phyloP scores from a whole-genome alignment of 2,113 vertebrate genomes.

The Paracanthobrama guichenoti region DNA sequence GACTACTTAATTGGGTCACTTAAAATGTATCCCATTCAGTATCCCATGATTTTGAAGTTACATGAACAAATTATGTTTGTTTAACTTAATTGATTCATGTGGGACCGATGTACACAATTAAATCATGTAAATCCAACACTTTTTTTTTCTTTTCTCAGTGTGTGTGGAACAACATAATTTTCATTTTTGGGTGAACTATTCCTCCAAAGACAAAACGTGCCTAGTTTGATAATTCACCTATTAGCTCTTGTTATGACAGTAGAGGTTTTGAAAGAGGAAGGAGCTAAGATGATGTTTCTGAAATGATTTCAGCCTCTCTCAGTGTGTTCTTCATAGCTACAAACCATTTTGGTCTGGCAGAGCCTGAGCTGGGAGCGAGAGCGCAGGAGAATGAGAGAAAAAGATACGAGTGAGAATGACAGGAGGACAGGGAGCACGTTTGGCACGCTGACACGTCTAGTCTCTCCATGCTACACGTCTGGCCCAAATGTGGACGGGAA shows the following conservation, averaged over 20 bases:
- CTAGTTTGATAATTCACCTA: neutral
- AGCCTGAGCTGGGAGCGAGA: constrained; percentile 51
- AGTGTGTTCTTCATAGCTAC: constrained; percentile 36
- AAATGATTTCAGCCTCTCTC: constrained; percentile 36
- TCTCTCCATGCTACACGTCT: constrained; percentile 30
- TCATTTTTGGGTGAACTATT: neutral
- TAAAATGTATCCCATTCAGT: too few species aligned
- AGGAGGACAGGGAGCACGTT: constrained; percentile 29
- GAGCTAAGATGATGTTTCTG: constrained; percentile 24
- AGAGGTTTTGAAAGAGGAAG: constrained; percentile 3
- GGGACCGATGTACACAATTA: too few species aligned
- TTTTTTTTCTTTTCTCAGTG: too few species aligned
- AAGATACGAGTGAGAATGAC: constrained; percentile 60
- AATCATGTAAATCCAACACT: too few species aligned
- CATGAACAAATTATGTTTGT: too few species aligned
- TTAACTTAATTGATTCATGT: too few species aligned
- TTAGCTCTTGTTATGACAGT: constrained; percentile 26
- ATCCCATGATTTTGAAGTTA: too few species aligned
- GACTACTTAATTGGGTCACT: too few species aligned
- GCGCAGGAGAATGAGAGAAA: constrained; percentile 51
- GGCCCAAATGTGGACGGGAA: constrained; percentile 20
- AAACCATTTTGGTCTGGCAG: constrained; percentile 58
- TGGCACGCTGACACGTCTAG: constrained; percentile 30
- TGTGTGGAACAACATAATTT: neutral
- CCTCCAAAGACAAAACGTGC: neutral